Percentiles rank a stretch among this genome's conserved stretches.
Conservation (phyloP, 2,113 vertebrate genomes). For the Centropristis striata region DNA sequence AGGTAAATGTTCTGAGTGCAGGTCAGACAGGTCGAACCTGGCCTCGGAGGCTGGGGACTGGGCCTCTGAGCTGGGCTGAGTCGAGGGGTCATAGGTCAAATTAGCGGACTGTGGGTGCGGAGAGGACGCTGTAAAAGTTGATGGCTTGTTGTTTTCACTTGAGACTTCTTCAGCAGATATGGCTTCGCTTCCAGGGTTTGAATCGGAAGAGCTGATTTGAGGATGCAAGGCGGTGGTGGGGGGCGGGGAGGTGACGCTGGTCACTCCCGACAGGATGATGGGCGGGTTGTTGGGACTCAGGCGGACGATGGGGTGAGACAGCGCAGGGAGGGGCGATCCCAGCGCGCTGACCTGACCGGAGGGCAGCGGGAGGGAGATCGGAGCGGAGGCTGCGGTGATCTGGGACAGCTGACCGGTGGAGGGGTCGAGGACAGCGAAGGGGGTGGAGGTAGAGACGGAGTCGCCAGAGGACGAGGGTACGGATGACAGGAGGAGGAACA, state of each 20-base stretch:
- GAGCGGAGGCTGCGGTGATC: slow-evolving; percentile 63
- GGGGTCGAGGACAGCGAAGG: slow-evolving; percentile 75
- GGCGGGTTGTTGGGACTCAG: slow-evolving; percentile 67
- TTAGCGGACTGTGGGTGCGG: slow-evolving; percentile 52
- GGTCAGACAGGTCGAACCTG: slow-evolving; percentile 40
- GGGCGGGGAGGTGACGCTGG: slow-evolving; percentile 45
- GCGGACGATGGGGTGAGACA: slow-evolving; percentile 70
- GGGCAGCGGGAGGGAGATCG: slow-evolving; percentile 69
- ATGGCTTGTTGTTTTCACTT: slow-evolving; percentile 77
- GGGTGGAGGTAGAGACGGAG: slow-evolving; percentile 67
- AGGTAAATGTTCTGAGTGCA: slow-evolving; percentile 69
- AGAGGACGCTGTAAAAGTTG: slow-evolving; percentile 39
- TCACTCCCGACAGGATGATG: slow-evolving; percentile 71
- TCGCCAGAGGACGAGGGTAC: slow-evolving; percentile 71
- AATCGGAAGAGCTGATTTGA: slow-evolving; percentile 52
- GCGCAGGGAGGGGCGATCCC: slow-evolving; percentile 52
- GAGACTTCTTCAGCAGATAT: slow-evolving; percentile 78
- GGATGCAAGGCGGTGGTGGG: slow-evolving; percentile 25
- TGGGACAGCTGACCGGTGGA: slow-evolving; percentile 76
- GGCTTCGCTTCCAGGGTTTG: slow-evolving; percentile 75
- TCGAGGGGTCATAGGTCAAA: slow-evolving; percentile 46
- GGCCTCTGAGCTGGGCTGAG: slow-evolving; percentile 46
- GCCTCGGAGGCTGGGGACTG: slow-evolving; percentile 57
- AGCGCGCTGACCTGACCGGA: slow-evolving; percentile 46
- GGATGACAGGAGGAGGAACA: slow-evolving; percentile 85